Conservation (phyloP, 2,113 vertebrate species). For the Coptodon bakossiorum region DNA sequence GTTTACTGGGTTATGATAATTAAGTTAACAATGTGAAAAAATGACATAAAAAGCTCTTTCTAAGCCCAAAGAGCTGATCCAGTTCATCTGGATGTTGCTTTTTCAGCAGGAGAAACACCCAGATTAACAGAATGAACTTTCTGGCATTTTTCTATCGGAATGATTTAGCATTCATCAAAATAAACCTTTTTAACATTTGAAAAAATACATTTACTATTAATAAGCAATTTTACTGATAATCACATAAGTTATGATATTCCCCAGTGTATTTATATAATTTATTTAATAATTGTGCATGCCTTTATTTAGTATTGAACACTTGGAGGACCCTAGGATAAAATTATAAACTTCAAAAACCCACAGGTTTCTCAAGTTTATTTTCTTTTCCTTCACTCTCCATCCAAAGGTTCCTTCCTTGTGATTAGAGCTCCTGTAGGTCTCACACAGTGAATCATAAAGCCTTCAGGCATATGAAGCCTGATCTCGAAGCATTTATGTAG, state of each 20-base stretch:
- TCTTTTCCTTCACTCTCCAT: background rate
- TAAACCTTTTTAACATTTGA: background rate
- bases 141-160: background rate
- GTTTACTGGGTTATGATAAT: background rate
- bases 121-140: background rate
- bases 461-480: background rate
- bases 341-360: background rate
- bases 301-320: background rate
- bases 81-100: background rate
- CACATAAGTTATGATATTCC: background rate
- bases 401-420: background rate
- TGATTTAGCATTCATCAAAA: background rate
- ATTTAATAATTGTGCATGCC: background rate
- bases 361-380: background rate
- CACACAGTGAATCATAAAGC: background rate
- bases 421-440: background rate
- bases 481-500: background rate
- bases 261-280: background rate
- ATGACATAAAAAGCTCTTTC: background rate
- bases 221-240: background rate
- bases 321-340: background rate
- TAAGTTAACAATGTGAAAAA: background rate
- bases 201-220: background rate
- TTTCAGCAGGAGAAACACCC: background rate
- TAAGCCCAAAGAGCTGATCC: background rate